A percentile compares a stretch with the other conserved stretches of the same genome.
These are phyloP conservation scores for Sinosuthora webbiana DNA, from an alignment of 2,113 vertebrate genomes.

Conservation along the genomic window DNA sequence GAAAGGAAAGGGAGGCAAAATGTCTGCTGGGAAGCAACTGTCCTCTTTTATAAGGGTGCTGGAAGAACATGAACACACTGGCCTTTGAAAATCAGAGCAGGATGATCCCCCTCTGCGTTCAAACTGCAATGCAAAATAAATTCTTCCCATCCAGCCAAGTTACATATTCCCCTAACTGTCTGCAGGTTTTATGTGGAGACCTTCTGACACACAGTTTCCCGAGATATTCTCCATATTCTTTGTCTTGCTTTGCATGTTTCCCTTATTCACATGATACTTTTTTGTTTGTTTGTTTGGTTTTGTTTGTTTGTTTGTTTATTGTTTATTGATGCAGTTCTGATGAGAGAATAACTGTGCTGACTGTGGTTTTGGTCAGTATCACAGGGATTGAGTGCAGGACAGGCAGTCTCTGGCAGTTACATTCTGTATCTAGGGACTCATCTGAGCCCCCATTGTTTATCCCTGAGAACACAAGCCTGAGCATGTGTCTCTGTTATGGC, in stretches of 20 bases:
- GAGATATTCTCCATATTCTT: background rate
- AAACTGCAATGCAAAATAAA: background rate
- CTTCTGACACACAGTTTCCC: background rate
- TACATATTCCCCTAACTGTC: background rate
- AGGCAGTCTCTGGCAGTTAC: background rate
- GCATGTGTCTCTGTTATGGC: background rate
- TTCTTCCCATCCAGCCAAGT: background rate
- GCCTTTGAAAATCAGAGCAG: background rate
- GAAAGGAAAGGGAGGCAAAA: background rate
- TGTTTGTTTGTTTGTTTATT: background rate
- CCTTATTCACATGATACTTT: background rate
- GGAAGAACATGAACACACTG: background rate
- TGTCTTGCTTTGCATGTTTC: background rate
- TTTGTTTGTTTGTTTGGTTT: no score
- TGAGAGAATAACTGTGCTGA: background rate
- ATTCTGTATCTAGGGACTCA: background rate
- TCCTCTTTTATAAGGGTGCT: background rate
- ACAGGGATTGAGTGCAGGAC: background rate
- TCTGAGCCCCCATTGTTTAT: background rate
- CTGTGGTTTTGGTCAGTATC: background rate
- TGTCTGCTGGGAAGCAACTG: background rate
- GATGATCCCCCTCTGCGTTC: background rate
- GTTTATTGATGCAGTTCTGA: background rate
- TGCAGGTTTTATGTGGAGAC: background rate
- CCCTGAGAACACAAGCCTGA: background rate